Conservation (phyloP, 2,113 vertebrate species). For the Myotis lucifugus region DNA sequence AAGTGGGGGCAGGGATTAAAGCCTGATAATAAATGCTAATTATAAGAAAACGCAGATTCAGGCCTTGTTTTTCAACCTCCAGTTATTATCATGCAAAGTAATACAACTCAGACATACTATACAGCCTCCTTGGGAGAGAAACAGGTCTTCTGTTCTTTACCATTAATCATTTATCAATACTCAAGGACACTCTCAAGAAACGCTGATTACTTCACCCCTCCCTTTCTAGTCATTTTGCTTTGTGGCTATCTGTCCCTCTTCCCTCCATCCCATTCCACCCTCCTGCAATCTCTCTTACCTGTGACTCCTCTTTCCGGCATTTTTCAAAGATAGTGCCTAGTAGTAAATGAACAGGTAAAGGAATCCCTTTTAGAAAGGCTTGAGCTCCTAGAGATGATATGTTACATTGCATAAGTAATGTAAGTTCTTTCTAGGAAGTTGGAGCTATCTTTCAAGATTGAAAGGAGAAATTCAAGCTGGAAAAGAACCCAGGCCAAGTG, state of each 20-base stretch:
- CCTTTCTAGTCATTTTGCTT: conserved; percentile 37
- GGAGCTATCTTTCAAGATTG: not conserved
- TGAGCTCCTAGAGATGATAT: conserved; percentile 28
- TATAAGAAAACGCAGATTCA: conserved; percentile 52
- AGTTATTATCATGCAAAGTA: conserved; percentile 52
- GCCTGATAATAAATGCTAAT: not conserved
- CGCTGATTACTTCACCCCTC: conserved; percentile 46
- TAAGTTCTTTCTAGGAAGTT: conserved; percentile 59
- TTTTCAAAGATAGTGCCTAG: conserved; percentile 2
- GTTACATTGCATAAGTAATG: not conserved
- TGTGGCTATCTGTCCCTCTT: not conserved
- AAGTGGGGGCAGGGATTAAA: not conserved
- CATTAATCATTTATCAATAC: conserved; percentile 76
- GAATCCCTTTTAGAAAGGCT: conserved; percentile 30
- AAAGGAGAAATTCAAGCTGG: conserved; percentile 61
- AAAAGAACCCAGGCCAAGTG: conserved; percentile 50
- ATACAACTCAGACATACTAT: conserved; percentile 21
- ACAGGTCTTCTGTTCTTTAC: conserved; percentile 53
- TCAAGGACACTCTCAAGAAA: conserved; percentile 74
- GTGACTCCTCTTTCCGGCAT: not conserved
- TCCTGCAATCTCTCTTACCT: conserved; percentile 15
- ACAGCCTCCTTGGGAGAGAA: not conserved
- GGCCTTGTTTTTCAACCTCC: not conserved
- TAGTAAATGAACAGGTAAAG: conserved; percentile 58
- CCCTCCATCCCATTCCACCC: not conserved